These are phyloP conservation scores for Triplophysa rosa DNA, from an alignment of 2,113 vertebrate genomes.

Conservation along the genomic window DNA sequence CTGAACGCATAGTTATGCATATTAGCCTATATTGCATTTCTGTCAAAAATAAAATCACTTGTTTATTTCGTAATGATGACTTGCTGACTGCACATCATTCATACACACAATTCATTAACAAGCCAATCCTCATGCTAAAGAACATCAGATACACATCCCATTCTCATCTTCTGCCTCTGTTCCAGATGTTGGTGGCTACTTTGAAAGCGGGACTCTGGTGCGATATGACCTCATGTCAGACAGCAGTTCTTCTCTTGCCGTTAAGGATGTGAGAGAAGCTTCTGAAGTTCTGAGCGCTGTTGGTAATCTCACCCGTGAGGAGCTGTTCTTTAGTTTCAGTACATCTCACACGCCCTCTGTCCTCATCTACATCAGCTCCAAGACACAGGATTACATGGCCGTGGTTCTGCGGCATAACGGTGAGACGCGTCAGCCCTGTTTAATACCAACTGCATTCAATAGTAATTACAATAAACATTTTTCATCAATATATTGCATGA, in stretches of 20 bases:
- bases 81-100: no score
- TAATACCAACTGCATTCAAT: no score
- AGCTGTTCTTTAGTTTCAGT: slow-evolving; percentile 92
- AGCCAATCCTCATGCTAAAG: no score
- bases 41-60: no score
- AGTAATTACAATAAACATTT: no score
- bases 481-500: no score
- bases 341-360: slow-evolving; percentile 89
- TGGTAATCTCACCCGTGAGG: slow-evolving; percentile 78
- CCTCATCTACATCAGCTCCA: slow-evolving; percentile 89
- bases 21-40: no score
- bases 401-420: slow-evolving; percentile 87
- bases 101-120: no score
- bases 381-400: slow-evolving; percentile 87
- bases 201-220: slow-evolving; percentile 92
- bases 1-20: no score
- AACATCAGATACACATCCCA: no score
- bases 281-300: slow-evolving; percentile 51
- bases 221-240: slow-evolving; percentile 85
- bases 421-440: slow-evolving; percentile 62
- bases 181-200: slow-evolving; percentile 92
- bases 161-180: neutral
- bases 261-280: slow-evolving; percentile 2
- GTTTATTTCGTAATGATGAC: no score
- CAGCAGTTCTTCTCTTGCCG: slow-evolving; percentile 55